Evolutionary conservation across 2,888 invertebrate species (phyloP), one percentile per base, ranked within the genome.

Genomic region (Allolobophora icterica): DNA sequence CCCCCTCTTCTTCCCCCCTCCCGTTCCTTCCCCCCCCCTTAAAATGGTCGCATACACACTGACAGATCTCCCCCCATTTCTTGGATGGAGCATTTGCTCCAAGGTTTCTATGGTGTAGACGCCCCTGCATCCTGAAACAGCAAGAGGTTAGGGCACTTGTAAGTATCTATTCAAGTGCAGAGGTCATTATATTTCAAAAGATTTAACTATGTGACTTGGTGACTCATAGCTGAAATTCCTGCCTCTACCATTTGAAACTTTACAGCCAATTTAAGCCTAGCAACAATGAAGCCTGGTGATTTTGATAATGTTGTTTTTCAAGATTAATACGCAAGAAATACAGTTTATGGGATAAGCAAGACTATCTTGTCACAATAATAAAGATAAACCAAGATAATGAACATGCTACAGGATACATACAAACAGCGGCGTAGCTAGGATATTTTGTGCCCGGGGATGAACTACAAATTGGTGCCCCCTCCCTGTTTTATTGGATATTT

Each of bases 391-490:
- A n/a, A 71, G n/a, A 71, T 30, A 71, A 71, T n/a, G n/a, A 71
- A 71, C 71, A 71, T n/a, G n/a, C 52, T 30, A 71, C 71, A 71
- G n/a, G n/a, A n/a, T 71, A n/a, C 71, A n/a, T n/a, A n/a, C 71
- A 71, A 71, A 21, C 6, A n/a, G n/a, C n/a, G n/a, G n/a, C n/a
- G n/a, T n/a, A n/a, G n/a, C n/a, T n/a, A n/a, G n/a, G n/a, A n/a
- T n/a, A n/a, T n/a, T n/a, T n/a, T n/a, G n/a, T n/a, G n/a, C n/a
- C n/a, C n/a, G n/a, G n/a, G n/a, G n/a, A n/a, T n/a, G n/a, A n/a
- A n/a, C 45, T 45, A 11, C n/a, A n/a, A n/a, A n/a, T n/a, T n/a
- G n/a, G n/a, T n/a, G n/a, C n/a, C n/a, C n/a, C n/a, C n/a, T n/a
- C n/a, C n/a, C n/a, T n/a, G n/a, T n/a, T n/a, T n/a, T n/a, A n/a